These are phyloP conservation scores for Apodemia duryi DNA, from an alignment of 2,888 invertebrate species.

Conservation along the genomic window DNA sequence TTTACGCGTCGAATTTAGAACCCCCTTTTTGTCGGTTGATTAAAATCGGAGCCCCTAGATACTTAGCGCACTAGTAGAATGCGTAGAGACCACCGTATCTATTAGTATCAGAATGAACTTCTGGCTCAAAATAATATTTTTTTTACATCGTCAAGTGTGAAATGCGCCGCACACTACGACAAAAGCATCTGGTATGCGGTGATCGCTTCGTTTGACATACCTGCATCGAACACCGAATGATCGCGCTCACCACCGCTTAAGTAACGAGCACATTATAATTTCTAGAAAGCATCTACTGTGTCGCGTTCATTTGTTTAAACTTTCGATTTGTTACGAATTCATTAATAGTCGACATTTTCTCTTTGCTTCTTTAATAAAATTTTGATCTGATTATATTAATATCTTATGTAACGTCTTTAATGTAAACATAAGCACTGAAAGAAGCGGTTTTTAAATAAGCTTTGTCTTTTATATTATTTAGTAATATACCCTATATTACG, in stretches of 20 bases:
- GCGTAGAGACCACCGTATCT: too few relatives aligned
- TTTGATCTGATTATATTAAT: neutral
- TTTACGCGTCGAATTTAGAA: too few relatives aligned
- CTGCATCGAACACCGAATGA: slow-evolving; percentile 20
- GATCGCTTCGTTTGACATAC: slow-evolving; percentile 13
- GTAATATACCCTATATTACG: too few relatives aligned
- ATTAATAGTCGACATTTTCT: slow-evolving; percentile 51
- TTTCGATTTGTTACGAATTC: slow-evolving; percentile 70
- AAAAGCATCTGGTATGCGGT: slow-evolving; percentile 13
- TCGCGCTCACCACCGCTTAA: slow-evolving; percentile 17
- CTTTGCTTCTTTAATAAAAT: slow-evolving; percentile 30
- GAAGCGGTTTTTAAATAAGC: too few relatives aligned
- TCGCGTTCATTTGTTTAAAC: slow-evolving; percentile 66
- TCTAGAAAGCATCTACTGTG: slow-evolving; percentile 64
- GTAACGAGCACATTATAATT: slow-evolving; percentile 51
- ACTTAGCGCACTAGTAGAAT: too few relatives aligned
- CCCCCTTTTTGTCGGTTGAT: too few relatives aligned
- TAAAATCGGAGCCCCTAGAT: too few relatives aligned
- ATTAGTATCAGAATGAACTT: neutral
- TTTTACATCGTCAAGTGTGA: slow-evolving; percentile 6
- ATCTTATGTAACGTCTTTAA: neutral
- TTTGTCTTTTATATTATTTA: too few relatives aligned
- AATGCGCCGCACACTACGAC: slow-evolving; percentile 11
- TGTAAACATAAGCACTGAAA: neutral
- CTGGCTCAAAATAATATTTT: neutral